Base-by-base conservation (phyloP, 1,140 invertebrate genomes). In the Pseudoatta argentina region DNA sequence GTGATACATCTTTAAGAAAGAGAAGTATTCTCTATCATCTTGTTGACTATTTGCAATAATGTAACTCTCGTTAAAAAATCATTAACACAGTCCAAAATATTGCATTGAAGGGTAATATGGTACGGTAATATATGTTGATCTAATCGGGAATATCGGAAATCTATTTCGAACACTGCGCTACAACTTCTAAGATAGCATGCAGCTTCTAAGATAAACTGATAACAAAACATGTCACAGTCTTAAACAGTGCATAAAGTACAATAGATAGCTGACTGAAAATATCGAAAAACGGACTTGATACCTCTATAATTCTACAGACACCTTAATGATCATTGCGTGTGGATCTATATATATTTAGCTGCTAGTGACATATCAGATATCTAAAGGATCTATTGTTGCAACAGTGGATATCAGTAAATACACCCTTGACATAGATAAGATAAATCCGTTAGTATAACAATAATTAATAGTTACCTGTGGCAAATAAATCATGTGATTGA, bases 301-400 rank as follows among this genome's bases (percentile, higher is more conserved):
- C 2, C 12, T 51, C 30, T 24, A 18, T 57, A 16, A 18, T 24
- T 71, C 24, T 3, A 7, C 6, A 48, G 12, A 59, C 30, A 72
- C 16, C 5, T 1, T 64, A 48, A 78, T 18, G 18, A 21, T 61
- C 18, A 30, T 48, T 18, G 51, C 24, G 8, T n/a, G 18, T 48
- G 34, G 57, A 72, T 71, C 51, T 48, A 21, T n/a, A n/a, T n/a
- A n/a, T n/a, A n/a, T 71, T 55, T 48, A 39, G 63, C 10, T 30
- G 18, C 8, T n/a, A 5, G 30, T 81, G 24, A 72, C 48, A n/a
- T 81, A 81, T 81, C 78, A 44, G 10, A n/a, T 81, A 57, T 18
- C 51, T 44, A 27, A 72, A 34, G 78, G 78, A 57, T 81, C 78
- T 81, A 55, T 72, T n/a, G 21, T 81, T 57, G 51, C 78, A 81